Percentiles rank a stretch among this genome's conserved stretches.
Conservation (phyloP, 2,888 invertebrate species). For the Geophilus truncorum region DNA sequence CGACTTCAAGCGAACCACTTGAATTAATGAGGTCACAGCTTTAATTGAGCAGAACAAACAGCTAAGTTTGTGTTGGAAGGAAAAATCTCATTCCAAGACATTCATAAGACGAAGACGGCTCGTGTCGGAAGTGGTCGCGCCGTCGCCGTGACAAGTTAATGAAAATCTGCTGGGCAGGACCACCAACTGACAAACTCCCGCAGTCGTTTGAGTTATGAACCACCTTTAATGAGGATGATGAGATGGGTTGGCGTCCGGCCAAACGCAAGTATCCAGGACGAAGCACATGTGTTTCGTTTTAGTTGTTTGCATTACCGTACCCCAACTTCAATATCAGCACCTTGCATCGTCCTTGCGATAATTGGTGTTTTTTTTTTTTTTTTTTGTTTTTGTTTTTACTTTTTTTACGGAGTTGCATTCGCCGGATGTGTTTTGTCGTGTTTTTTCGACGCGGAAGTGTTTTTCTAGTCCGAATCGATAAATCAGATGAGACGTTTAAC, state of each 20-base stretch:
- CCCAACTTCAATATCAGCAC: not conserved
- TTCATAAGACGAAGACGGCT: not conserved
- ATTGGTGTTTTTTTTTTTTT: not conserved
- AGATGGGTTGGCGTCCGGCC: slow-evolving; percentile 7
- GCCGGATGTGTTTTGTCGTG: slow-evolving; percentile 15
- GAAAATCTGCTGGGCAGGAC: slow-evolving; percentile 18
- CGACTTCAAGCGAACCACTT: no score
- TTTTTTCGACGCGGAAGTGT: not conserved
- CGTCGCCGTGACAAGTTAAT: not conserved
- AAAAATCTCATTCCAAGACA: not conserved
- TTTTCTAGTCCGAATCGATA: slow-evolving; percentile 21
- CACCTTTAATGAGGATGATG: slow-evolving; percentile 25
- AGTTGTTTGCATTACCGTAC: slow-evolving; percentile 3
- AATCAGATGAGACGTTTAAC: slow-evolving; percentile 21
- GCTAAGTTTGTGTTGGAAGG: not conserved
- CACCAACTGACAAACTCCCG: slow-evolving; percentile 3
- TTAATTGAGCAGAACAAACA: not conserved
- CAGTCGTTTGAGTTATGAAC: not conserved
- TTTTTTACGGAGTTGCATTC: no score
- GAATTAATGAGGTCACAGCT: not conserved
- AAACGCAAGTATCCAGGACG: not conserved
- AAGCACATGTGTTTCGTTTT: slow-evolving; percentile 17
- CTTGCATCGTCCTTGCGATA: not conserved
- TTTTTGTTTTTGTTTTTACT: no score
- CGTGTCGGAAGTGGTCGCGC: slow-evolving; percentile 19